Conservation (phyloP, 2,888 invertebrate species). For the Lasioglossum malachurum region DNA sequence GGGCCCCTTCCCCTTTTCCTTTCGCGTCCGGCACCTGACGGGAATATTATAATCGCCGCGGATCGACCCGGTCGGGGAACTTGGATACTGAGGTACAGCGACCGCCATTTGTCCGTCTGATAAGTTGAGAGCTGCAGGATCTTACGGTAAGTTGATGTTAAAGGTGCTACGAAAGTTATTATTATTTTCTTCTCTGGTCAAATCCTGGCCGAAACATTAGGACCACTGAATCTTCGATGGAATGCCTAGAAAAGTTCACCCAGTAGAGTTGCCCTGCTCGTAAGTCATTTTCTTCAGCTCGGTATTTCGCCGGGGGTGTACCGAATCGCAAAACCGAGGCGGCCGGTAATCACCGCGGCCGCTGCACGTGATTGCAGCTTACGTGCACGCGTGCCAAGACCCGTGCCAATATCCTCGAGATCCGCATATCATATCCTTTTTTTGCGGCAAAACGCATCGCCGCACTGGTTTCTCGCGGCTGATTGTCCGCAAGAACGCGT, state of each 20-base stretch:
- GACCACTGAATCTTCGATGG: no score
- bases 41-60: slow-evolving; percentile 66
- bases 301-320: neutral
- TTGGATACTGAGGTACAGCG: neutral
- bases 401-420: slow-evolving; percentile 28
- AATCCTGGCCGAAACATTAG: no score
- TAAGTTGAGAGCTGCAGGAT: neutral
- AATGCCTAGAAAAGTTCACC: neutral
- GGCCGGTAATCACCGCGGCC: neutral
- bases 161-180: neutral
- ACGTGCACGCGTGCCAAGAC: slow-evolving; percentile 11
- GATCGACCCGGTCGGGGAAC: slow-evolving; percentile 3
- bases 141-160: neutral
- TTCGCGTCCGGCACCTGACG: slow-evolving; percentile 60
- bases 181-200: no score
- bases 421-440: slow-evolving; percentile 39
- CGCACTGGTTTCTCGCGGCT: slow-evolving; percentile 35
- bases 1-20: slow-evolving; percentile 38
- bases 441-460: slow-evolving; percentile 31
- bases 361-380: slow-evolving; percentile 18
- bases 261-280: neutral
- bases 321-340: neutral
- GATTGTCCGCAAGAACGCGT: slow-evolving; percentile 36
- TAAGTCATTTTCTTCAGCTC: neutral
- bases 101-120: slow-evolving; percentile 14